Evolutionary conservation across 2,797 vertebrate species (phyloP).

Genomic region (Anguilla marmorata): DNA sequence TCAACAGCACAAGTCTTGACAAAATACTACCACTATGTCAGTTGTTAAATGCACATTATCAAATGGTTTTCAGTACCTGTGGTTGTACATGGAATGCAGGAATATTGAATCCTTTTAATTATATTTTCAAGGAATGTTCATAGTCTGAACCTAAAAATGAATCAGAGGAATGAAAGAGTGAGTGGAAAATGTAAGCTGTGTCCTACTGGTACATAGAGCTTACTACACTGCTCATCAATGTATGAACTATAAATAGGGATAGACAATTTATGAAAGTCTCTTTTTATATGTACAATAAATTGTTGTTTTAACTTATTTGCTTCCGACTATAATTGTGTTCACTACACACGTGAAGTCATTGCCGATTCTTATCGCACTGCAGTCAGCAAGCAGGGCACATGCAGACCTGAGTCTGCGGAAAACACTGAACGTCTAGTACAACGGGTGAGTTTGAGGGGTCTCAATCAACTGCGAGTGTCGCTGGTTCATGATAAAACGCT

Average conservation of each 20-base stretch:
- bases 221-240: neutral
- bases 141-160: neutral
- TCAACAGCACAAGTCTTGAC: neutral
- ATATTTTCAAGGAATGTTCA: neutral
- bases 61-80: neutral
- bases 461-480: too few relatives aligned
- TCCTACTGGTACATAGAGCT: neutral
- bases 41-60: neutral
- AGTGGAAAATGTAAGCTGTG: neutral
- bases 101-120: neutral
- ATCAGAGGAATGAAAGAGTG: neutral
- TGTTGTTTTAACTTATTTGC: conserved; percentile 44
- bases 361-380: too few relatives aligned
- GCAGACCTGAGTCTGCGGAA: too few relatives aligned
- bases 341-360: neutral
- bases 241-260: neutral
- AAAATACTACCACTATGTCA: neutral
- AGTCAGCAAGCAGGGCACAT: too few relatives aligned
- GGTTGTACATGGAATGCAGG: neutral
- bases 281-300: conserved; percentile 63
- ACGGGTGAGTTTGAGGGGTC: too few relatives aligned
- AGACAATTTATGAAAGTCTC: conserved; percentile 21
- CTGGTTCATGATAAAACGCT: too few relatives aligned
- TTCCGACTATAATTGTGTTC: neutral
- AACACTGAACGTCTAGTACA: too few relatives aligned